A percentile compares a stretch with the other conserved stretches of the same genome.
Conservation (phyloP, 1,140 invertebrate species). For the Aphis craccivora region DNA sequence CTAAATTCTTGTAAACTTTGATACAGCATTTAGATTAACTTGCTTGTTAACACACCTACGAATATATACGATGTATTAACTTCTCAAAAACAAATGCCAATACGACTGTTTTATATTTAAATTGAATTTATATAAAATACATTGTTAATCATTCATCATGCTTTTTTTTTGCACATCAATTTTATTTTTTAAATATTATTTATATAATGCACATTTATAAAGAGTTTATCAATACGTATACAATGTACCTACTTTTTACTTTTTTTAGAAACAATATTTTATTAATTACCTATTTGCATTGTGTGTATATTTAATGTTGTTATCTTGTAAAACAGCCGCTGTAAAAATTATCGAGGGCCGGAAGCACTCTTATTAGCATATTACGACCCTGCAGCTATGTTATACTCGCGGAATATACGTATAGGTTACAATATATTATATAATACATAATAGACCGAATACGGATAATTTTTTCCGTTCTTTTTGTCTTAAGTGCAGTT, state of each 20-base stretch:
- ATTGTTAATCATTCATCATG: background rate
- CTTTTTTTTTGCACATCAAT: no score
- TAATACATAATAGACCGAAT: background rate
- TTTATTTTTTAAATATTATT: background rate
- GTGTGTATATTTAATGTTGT: background rate
- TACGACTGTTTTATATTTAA: background rate
- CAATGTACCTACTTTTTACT: no score
- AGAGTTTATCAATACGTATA: background rate
- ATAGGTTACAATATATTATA: background rate
- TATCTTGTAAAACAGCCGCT: slow-evolving; percentile 22
- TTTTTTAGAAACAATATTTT: slow-evolving; percentile 4
- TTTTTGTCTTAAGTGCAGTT: background rate
- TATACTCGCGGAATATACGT: background rate
- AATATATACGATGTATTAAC: background rate
- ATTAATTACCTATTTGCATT: background rate
- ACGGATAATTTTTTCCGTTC: background rate
- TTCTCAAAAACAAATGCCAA: background rate
- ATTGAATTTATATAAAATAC: no score
- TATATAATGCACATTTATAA: background rate
- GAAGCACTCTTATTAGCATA: slow-evolving; percentile 36
- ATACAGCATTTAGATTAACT: background rate
- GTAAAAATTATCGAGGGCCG: slow-evolving; percentile 36
- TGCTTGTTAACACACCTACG: background rate
- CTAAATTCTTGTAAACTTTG: background rate
- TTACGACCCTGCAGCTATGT: background rate